Evolutionary conservation across 2,888 invertebrate species (phyloP).

Genomic region (Hydrotaea cyrtoneurina): DNA sequence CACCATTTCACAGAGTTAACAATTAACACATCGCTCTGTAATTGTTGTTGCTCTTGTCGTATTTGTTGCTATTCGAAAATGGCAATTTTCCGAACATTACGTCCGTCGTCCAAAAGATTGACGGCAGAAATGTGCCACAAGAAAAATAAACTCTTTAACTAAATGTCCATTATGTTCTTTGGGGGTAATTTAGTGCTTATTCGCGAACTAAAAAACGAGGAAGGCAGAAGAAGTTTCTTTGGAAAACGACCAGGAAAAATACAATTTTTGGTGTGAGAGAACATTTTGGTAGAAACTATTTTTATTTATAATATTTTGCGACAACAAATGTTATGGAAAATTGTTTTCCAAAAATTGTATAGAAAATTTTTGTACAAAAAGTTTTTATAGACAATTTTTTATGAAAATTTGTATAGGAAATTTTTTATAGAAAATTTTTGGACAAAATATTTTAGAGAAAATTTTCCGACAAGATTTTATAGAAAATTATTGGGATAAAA

Average conservation of each 20-base stretch:
- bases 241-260: too few species aligned
- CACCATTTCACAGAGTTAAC: conserved; percentile 46
- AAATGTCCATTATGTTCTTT: conserved; percentile 23
- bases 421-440: background rate
- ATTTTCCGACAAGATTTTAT: background rate
- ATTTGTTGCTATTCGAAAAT: background rate
- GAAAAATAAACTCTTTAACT: conserved; percentile 36
- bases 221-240: too few species aligned
- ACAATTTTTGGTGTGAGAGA: too few species aligned
- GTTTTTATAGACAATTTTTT: background rate
- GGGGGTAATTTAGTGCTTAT: background rate
- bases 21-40: conserved; percentile 53
- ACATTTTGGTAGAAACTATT: too few species aligned
- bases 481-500: background rate
- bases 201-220: background rate
- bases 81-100: background rate
- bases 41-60: conserved; percentile 39
- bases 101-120: conserved; percentile 39
- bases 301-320: too few species aligned
- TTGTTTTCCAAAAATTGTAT: too few species aligned
- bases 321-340: too few species aligned
- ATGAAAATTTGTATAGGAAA: too few species aligned
- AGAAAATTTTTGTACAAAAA: background rate
- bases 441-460: background rate
- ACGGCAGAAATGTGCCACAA: background rate